phyloP scores from a whole-genome alignment of 2,797 vertebrate genomes.

The Microctenopoma stevenorrisi region DNA sequence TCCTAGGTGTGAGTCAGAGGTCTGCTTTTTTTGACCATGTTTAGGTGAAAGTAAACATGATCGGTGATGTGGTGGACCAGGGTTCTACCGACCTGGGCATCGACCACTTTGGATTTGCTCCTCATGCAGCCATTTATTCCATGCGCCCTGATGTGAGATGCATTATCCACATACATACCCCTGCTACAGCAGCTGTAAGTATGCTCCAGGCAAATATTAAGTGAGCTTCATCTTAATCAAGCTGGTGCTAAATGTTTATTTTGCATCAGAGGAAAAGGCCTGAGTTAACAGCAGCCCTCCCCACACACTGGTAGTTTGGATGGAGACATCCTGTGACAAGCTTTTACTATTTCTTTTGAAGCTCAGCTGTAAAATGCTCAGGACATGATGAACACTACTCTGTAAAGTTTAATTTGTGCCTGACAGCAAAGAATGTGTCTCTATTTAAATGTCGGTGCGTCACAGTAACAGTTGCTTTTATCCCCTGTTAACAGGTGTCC shows the following conservation, averaged over 20 bases:
- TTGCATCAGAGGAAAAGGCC: constrained; percentile 25
- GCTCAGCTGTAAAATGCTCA: constrained; percentile 53
- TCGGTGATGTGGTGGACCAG: constrained; percentile 94
- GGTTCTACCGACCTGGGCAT: constrained; percentile 89
- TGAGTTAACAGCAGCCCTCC: constrained; percentile 49
- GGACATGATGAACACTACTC: constrained; percentile 29
- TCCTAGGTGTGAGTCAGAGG: background rate
- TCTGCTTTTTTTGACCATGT: constrained; percentile 6
- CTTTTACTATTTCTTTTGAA: constrained; percentile 61
- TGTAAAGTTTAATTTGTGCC: constrained; percentile 61
- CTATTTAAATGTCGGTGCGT: constrained; percentile 54
- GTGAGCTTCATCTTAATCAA: constrained; percentile 38
- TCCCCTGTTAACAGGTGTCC: constrained; percentile 89
- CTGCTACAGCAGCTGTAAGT: constrained; percentile 94
- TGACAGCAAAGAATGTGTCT: constrained; percentile 41
- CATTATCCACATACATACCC: constrained; percentile 92
- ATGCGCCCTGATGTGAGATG: constrained; percentile 94
- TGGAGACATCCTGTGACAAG: constrained; percentile 35
- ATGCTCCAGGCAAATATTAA: constrained; percentile 32
- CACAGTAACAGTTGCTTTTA: constrained; percentile 59
- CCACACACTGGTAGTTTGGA: constrained; percentile 41
- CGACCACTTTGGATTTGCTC: constrained; percentile 90
- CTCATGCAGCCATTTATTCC: constrained; percentile 93
- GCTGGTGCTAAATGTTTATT: constrained; percentile 52
- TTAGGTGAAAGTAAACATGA: constrained; percentile 95